These are phyloP conservation scores for Pollachius pollachius DNA, from an alignment of 2,113 vertebrate genomes.

Conservation along the genomic window DNA sequence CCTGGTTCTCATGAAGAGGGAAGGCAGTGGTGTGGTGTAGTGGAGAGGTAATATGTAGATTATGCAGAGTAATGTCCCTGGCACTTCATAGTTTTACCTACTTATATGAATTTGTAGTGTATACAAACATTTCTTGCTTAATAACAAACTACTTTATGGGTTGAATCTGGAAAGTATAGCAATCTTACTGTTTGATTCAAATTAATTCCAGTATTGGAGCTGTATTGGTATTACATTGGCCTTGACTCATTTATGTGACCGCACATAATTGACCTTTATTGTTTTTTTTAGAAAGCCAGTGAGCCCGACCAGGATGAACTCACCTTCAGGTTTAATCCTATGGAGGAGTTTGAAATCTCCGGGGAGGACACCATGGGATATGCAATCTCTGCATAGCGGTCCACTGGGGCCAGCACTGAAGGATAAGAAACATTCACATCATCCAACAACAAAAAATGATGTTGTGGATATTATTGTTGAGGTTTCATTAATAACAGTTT, in stretches of 20 bases:
- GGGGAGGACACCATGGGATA: conserved; percentile 72
- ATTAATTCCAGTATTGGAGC: background rate
- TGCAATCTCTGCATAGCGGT: conserved; percentile 74
- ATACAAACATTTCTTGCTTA: too few relatives aligned
- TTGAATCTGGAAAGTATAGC: background rate
- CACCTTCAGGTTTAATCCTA: conserved; percentile 72
- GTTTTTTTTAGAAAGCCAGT: background rate
- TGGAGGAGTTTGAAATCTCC: conserved; percentile 40
- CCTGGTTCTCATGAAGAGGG: background rate
- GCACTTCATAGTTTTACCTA: too few relatives aligned
- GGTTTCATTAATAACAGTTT: conserved; percentile 12
- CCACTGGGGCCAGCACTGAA: conserved; percentile 71
- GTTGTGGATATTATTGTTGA: background rate
- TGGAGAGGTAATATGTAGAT: too few relatives aligned
- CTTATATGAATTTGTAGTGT: too few relatives aligned
- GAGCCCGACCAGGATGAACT: conserved; percentile 3
- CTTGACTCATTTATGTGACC: too few relatives aligned
- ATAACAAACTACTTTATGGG: too few relatives aligned
- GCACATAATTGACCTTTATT: too few relatives aligned
- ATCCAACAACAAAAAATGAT: background rate
- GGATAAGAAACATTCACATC: conserved; percentile 2
- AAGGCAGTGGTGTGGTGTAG: background rate
- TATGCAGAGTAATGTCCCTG: too few relatives aligned
- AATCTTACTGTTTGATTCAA: background rate
- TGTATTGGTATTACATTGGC: background rate